Evolutionary conservation across 2,113 vertebrate species (phyloP).

Genomic region (Eublepharis macularius): DNA sequence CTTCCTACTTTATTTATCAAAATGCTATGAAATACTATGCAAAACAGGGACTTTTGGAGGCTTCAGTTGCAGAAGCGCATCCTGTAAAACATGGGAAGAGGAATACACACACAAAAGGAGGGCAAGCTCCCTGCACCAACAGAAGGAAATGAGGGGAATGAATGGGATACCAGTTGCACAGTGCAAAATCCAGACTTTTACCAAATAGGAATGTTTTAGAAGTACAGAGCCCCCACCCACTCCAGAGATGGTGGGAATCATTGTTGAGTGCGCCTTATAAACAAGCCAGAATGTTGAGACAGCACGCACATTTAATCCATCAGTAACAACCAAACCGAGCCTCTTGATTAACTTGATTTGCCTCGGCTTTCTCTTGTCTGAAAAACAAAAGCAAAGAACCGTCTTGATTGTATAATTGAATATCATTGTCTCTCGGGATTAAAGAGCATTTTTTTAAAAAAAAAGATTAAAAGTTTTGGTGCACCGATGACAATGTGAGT

Average conservation of each 20-base stretch:
- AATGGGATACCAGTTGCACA: not conserved
- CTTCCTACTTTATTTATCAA: too few relatives aligned
- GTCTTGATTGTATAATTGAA: slow-evolving; percentile 12
- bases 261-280: not conserved
- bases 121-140: too few relatives aligned
- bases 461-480: not conserved
- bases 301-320: not conserved
- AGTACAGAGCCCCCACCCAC: not conserved
- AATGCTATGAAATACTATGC: too few relatives aligned
- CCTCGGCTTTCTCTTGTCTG: slow-evolving; percentile 3
- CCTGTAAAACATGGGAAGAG: too few relatives aligned
- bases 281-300: not conserved
- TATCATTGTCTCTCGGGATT: not conserved
- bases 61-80: too few relatives aligned
- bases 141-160: too few relatives aligned
- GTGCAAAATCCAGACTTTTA: not conserved
- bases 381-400: slow-evolving; percentile 2
- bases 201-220: not conserved
- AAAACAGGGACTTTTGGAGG: too few relatives aligned
- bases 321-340: not conserved
- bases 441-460: not conserved
- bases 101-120: too few relatives aligned
- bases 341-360: slow-evolving; percentile 17
- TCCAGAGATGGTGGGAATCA: not conserved
- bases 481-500: not conserved